Evolutionary conservation across 2,113 vertebrate genomes (phyloP).

Genomic region (Aspidoscelis tigris): DNA sequence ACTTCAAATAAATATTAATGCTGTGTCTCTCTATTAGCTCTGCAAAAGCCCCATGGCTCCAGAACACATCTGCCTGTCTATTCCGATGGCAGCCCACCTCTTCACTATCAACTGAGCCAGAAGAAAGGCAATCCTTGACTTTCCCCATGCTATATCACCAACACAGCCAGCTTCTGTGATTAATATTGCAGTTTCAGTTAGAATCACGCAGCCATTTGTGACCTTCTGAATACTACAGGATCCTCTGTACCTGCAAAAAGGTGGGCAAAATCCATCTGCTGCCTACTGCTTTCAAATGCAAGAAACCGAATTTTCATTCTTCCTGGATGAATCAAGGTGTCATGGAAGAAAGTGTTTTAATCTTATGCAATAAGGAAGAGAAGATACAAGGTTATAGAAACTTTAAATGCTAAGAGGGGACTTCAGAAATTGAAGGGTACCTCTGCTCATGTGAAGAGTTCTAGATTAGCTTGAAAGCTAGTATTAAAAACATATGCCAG

Average conservation of each 20-base stretch:
- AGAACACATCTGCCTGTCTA: too few relatives aligned
- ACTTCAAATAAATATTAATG: not conserved
- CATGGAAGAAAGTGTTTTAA: not conserved
- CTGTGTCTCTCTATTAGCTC: not conserved
- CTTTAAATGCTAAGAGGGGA: not conserved
- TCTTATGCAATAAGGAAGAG: too few relatives aligned
- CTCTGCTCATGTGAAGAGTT: not conserved
- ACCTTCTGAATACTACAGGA: not conserved
- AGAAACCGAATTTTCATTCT: not conserved
- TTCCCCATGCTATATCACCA: not conserved
- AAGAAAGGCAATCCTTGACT: too few relatives aligned
- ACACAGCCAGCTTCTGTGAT: too few relatives aligned
- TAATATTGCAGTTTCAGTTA: not conserved
- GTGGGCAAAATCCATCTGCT: not conserved
- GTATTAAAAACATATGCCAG: too few relatives aligned
- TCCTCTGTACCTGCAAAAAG: not conserved
- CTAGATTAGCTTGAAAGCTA: not conserved
- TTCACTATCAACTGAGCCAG: not conserved
- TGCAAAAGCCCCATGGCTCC: not conserved
- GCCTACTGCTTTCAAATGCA: not conserved
- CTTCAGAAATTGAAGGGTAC: not conserved
- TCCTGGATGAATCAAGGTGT: not conserved
- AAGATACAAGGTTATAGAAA: too few relatives aligned
- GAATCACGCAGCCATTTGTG: not conserved
- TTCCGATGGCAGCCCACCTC: too few relatives aligned